Evolutionary conservation across 2,888 invertebrate genomes (phyloP).

Genomic region (Microchrysa polita): DNA sequence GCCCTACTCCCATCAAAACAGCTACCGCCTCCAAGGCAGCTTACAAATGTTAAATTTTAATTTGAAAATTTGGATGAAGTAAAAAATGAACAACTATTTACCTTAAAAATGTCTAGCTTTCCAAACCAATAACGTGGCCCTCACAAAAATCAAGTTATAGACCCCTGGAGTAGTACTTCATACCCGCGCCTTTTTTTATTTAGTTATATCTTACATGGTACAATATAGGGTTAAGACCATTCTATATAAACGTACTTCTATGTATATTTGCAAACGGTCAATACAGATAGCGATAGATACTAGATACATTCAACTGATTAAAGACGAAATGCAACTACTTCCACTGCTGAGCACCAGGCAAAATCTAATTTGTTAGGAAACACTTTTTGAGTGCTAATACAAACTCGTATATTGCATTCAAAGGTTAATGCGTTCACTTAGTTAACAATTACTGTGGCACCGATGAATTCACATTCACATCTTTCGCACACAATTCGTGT

Average conservation of each 20-base stretch:
- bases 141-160: too few relatives aligned
- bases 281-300: not conserved
- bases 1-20: too few relatives aligned
- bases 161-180: too few relatives aligned
- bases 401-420: not conserved
- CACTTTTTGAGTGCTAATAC: constrained; percentile 4
- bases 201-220: too few relatives aligned
- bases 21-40: too few relatives aligned
- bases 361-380: constrained; percentile 37
- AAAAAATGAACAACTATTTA: too few relatives aligned
- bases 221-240: constrained; percentile 10
- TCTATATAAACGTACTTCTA: too few relatives aligned
- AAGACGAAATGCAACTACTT: constrained; percentile 12
- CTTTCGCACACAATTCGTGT: constrained; percentile 52
- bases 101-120: too few relatives aligned
- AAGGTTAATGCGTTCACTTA: constrained; percentile 13
- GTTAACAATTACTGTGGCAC: constrained; percentile 28
- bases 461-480: constrained; percentile 44
- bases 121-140: too few relatives aligned
- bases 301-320: constrained; percentile 18
- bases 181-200: too few relatives aligned
- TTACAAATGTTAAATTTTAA: too few relatives aligned
- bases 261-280: not conserved
- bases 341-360: not conserved
- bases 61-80: too few relatives aligned